Evolutionary conservation across 2,113 vertebrate species (phyloP).

Genomic region (Cyanoderma ruficeps): DNA sequence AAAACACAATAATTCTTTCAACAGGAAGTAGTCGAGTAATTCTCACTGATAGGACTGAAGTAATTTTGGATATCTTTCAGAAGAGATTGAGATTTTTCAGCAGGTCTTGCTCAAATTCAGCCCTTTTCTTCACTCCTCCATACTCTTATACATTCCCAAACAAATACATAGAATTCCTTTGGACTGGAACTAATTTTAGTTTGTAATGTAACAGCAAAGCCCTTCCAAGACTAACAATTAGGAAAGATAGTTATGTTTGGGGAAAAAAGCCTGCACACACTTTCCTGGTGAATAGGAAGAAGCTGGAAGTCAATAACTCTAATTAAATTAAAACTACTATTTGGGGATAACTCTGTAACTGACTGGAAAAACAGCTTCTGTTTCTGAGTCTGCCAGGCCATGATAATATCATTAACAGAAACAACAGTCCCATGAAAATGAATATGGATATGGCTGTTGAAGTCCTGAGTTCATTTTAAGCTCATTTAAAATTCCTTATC

Average conservation of each 20-base stretch:
- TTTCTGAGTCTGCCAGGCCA: not conserved
- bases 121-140: not conserved
- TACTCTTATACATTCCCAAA: not conserved
- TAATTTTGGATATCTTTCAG: not conserved
- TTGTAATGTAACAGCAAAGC: not conserved
- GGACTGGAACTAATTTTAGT: slow-evolving; percentile 2
- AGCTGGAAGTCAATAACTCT: not conserved
- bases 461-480: not conserved
- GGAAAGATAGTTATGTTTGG: not conserved
- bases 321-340: not conserved
- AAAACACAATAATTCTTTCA: not conserved
- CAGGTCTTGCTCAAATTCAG: not conserved
- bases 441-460: not conserved
- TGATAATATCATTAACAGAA: not conserved
- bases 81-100: not conserved
- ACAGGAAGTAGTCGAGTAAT: not conserved
- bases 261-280: not conserved
- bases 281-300: not conserved
- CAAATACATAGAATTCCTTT: not conserved
- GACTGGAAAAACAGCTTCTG: not conserved
- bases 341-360: not conserved
- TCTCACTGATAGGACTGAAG: not conserved
- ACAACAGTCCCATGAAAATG: not conserved
- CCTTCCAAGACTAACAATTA: not conserved
- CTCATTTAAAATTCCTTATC: not conserved